Conservation (phyloP, 2,888 invertebrate species). For the Aelia acuminata region DNA sequence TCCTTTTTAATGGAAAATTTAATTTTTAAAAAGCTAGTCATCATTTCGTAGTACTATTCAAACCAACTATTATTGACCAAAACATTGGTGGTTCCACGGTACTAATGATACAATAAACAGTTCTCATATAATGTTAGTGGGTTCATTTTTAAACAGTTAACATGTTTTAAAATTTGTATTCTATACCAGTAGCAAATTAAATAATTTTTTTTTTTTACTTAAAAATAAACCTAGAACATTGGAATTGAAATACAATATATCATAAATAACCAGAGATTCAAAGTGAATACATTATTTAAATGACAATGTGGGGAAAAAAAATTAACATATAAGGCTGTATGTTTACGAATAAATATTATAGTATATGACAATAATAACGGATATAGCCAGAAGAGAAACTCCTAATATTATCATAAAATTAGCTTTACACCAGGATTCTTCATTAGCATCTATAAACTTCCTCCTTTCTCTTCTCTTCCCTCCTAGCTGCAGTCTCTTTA, state of each 20-base stretch:
- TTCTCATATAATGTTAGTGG: too few relatives aligned
- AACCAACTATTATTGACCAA: too few relatives aligned
- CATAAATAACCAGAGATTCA: neutral
- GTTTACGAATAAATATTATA: neutral
- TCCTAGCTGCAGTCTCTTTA: slow-evolving; percentile 80
- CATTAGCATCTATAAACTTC: slow-evolving; percentile 56
- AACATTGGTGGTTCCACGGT: too few relatives aligned
- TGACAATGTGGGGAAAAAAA: neutral
- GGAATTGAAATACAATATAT: neutral
- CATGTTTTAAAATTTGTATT: neutral
- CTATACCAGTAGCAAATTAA: neutral
- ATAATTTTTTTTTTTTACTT: neutral
- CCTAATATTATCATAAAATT: slow-evolving; percentile 41
- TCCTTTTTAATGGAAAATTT: too few relatives aligned
- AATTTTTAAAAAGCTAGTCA: too few relatives aligned
- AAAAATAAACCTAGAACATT: neutral
- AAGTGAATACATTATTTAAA: neutral
- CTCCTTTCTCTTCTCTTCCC: slow-evolving; percentile 70
- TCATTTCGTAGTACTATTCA: too few relatives aligned
- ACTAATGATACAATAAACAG: too few relatives aligned
- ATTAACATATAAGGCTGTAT: neutral
- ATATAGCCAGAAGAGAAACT: neutral
- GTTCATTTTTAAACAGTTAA: neutral
- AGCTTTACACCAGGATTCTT: slow-evolving; percentile 54
- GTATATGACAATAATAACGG: neutral